A percentile compares a stretch with the other conserved stretches of the same genome.
Evolutionary conservation across 1,140 invertebrate species (phyloP).

Genomic region (Platorchestia sp.): DNA sequence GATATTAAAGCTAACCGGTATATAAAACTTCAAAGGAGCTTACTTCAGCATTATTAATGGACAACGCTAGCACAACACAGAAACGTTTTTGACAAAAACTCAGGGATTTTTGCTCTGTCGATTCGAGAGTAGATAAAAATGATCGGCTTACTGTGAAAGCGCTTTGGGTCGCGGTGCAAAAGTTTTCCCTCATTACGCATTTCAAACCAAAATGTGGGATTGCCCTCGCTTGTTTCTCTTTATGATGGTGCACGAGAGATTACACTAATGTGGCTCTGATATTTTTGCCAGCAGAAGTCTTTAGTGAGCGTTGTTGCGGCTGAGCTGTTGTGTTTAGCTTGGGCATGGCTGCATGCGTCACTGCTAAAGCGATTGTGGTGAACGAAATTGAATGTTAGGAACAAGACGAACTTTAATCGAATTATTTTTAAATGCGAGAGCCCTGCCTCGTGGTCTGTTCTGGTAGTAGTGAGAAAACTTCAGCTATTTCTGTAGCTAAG

Average conservation of each 20-base stretch:
- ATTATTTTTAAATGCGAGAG: neutral
- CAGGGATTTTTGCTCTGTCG: neutral
- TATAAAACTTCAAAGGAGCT: neutral
- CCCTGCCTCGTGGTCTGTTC: no score
- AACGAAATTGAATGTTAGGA: neutral
- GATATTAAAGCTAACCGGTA: no score
- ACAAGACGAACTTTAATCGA: neutral
- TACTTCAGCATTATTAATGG: neutral
- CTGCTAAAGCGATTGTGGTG: neutral
- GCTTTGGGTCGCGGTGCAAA: neutral
- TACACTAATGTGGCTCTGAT: neutral
- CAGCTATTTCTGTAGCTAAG: no score
- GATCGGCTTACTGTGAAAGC: neutral
- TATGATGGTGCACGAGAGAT: neutral
- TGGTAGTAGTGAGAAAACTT: no score
- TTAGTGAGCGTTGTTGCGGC: neutral
- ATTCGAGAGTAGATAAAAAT: neutral
- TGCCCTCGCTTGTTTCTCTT: neutral
- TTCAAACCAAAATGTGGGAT: slow-evolving; percentile 24
- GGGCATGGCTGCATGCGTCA: neutral
- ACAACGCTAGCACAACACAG: neutral
- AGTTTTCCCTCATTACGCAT: neutral
- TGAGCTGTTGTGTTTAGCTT: neutral
- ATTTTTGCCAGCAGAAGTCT: neutral
- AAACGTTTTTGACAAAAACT: neutral